Evolutionary conservation across 2,797 vertebrate genomes (phyloP), one percentile per base, ranked within the genome.

Genomic region (Fistularia commersonii): DNA sequence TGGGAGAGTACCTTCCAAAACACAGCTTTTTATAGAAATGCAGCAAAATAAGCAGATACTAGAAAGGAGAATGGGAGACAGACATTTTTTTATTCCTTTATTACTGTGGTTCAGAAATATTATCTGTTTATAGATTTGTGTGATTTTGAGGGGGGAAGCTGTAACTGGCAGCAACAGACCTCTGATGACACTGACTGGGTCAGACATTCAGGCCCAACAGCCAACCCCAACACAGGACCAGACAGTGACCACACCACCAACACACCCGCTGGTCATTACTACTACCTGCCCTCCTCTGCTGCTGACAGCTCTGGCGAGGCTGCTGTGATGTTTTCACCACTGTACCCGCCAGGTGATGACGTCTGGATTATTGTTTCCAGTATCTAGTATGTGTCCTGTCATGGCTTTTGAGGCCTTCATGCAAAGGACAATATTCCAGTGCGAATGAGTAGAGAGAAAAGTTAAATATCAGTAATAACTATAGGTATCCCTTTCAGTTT

Each of bases 81-180:
- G 23, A 23, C 23, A 23, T 23, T 23, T 23, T 23, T 23, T 23
- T 2, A 23, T 23, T 23, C 23, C 4, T 2, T 23, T 4, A 23
- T 23, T 23, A 23, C 23, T 4, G 4, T 5, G 11, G 8, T 33
- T 6, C 14, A 13, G 12, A 5, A 8, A 5, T 15, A 42, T 42
- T 15, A 8, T 43, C 11, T 37, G 4, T 39, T 40, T 72, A 41
- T 45, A 85, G 90, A 81, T 50, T 6, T 87, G 61, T 91, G 89
- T 77, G 87, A 91, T 67, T 92, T 91, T 48, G 90, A 92, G 64
- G 79, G 85, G 39, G 85, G 79, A 8, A 83, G 63, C 57, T 91
- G 90, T 72, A 66, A 74, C 57, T 92, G 90, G 90, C 68, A 62
- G 57, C 88, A 88, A 63, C 33, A 77, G 41, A 65, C 56, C 6